These are phyloP conservation scores for Ormyrus pomaceus DNA, from an alignment of 2,888 invertebrate genomes.

Conservation along the genomic window DNA sequence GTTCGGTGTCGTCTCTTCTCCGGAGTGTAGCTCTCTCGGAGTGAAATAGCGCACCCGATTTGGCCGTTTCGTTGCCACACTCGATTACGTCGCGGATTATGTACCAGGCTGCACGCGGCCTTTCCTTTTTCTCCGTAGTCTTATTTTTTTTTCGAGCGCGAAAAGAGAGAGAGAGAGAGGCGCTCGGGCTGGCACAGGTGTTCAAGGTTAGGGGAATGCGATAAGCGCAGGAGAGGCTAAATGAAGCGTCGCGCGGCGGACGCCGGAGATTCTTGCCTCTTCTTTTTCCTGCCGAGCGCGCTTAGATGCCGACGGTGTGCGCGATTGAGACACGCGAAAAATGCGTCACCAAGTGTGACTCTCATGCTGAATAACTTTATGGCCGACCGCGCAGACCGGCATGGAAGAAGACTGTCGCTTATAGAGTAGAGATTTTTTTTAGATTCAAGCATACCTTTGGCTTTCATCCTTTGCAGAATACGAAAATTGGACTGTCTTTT, in stretches of 20 bases:
- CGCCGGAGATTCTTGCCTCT: conserved; percentile 32
- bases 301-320: conserved; percentile 25
- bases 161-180: not conserved
- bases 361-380: conserved; percentile 25
- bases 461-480: too few species aligned
- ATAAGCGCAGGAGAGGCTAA: conserved; percentile 41
- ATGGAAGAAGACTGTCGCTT: conserved; percentile 13
- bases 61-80: conserved; percentile 15
- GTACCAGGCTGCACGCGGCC: conserved; percentile 27
- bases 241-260: conserved; percentile 38
- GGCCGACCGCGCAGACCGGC: not conserved
- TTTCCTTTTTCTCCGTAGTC: conserved; percentile 22
- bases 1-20: conserved; percentile 2
- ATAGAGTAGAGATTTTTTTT: not conserved
- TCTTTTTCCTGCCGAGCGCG: not conserved
- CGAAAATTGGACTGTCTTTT: too few species aligned
- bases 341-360: conserved; percentile 48
- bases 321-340: conserved; percentile 38
- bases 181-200: conserved; percentile 23
- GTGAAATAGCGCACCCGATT: conserved; percentile 10
- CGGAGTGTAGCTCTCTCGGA: conserved; percentile 9
- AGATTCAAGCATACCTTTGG: too few species aligned
- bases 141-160: not conserved
- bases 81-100: conserved; percentile 34
- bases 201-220: conserved; percentile 49